Evolutionary conservation across 2,113 vertebrate genomes (phyloP).

Genomic region (Dicentrarchus labrax): DNA sequence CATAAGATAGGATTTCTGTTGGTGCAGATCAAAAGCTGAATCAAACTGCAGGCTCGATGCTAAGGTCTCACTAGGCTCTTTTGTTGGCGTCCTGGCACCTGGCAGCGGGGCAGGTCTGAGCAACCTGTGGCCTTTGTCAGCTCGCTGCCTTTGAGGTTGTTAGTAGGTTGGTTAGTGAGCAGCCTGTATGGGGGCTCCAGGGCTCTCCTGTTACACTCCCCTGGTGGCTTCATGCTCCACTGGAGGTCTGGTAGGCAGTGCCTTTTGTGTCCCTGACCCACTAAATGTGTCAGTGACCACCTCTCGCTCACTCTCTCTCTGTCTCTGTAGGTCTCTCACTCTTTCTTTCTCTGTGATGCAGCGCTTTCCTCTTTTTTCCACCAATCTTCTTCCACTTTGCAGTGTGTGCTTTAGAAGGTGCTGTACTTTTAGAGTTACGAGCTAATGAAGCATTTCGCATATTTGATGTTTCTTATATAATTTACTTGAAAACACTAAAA

Average conservation of each 20-base stretch:
- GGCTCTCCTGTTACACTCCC: conserved; percentile 81
- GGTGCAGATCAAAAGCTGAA: conserved; percentile 63
- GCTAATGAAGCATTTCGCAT: not conserved
- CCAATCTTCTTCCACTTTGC: not conserved
- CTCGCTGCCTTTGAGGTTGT: conserved; percentile 59
- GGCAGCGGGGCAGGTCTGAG: conserved; percentile 70
- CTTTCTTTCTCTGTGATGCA: conserved; percentile 39
- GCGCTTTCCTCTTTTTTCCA: conserved; percentile 16
- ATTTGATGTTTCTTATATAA: not conserved
- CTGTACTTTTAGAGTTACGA: not conserved
- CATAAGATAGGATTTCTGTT: conserved; percentile 61
- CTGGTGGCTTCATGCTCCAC: conserved; percentile 82
- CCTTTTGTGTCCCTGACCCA: conserved; percentile 86
- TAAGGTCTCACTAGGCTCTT: conserved; percentile 43
- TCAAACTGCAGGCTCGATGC: conserved; percentile 40
- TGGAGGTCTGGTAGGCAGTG: conserved; percentile 83
- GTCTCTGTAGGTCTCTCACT: conserved; percentile 56
- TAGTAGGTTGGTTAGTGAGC: conserved; percentile 65
- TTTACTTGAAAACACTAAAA: not conserved
- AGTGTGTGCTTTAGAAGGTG: not conserved
- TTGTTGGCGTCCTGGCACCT: conserved; percentile 76
- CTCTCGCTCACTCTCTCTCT: conserved; percentile 58
- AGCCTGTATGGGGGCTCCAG: conserved; percentile 70
- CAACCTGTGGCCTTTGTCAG: conserved; percentile 75
- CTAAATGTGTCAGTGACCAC: conserved; percentile 81